Evolutionary conservation across 2,797 vertebrate species (phyloP).

Genomic region (Mormyrus hasselquistii): DNA sequence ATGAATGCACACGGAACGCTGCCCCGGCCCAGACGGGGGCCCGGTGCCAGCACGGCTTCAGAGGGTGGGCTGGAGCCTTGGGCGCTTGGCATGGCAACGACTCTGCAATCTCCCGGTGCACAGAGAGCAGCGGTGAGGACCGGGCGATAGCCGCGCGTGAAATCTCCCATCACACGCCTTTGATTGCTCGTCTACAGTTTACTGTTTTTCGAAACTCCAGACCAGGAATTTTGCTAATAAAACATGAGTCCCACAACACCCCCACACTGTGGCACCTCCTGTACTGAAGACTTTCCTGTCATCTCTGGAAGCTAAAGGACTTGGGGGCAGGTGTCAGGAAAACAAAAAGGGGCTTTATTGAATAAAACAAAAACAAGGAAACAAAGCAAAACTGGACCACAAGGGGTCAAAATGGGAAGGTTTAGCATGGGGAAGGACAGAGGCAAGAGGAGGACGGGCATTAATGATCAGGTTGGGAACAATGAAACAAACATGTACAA

Average conservation of each 20-base stretch:
- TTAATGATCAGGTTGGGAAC: not conserved
- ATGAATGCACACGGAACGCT: constrained; percentile 60
- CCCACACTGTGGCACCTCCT: constrained; percentile 27
- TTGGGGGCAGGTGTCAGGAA: not conserved
- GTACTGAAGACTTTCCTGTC: constrained; percentile 39
- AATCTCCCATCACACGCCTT: constrained; percentile 66
- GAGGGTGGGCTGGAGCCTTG: constrained; percentile 57
- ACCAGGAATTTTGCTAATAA: constrained; percentile 57
- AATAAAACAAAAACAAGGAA: not conserved
- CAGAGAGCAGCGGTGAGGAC: constrained; percentile 56
- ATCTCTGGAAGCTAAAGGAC: not conserved
- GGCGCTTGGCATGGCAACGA: constrained; percentile 59
- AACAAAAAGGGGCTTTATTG: not conserved
- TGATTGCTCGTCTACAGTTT: constrained; percentile 65
- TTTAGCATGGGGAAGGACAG: not conserved
- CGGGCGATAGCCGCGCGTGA: constrained; percentile 65
- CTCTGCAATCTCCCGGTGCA: constrained; percentile 55
- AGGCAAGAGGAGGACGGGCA: not conserved
- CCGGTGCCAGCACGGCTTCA: constrained; percentile 64
- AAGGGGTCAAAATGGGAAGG: not conserved
- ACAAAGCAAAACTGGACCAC: not conserved
- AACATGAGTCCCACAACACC: constrained; percentile 44
- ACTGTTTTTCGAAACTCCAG: constrained; percentile 58
- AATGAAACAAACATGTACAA: not conserved
- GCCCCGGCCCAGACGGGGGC: constrained; percentile 61